phyloP scores from a whole-genome alignment of 2,113 vertebrate genomes.

The Dryoscopus gambensis region DNA sequence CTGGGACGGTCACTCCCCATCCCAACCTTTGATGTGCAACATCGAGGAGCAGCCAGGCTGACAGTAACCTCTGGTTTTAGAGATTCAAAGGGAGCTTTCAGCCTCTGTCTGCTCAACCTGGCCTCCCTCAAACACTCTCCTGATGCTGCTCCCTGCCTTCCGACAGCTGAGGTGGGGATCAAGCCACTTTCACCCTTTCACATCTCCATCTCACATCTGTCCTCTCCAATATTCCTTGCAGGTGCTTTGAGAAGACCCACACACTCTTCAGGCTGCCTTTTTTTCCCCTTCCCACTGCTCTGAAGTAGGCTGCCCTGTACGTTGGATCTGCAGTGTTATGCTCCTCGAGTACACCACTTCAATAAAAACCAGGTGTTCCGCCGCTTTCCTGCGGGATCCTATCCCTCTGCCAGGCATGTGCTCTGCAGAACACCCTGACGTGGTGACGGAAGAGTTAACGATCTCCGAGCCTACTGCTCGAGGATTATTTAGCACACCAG shows the following conservation, averaged over 20 bases:
- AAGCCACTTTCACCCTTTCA: background rate
- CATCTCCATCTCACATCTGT: background rate
- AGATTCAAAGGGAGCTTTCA: background rate
- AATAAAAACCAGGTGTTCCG: background rate
- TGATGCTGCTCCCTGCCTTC: background rate
- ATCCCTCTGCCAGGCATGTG: background rate
- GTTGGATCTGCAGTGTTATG: accelerated
- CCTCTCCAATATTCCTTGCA: background rate
- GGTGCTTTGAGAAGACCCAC: background rate
- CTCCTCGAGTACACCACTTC: background rate
- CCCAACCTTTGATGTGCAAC: background rate
- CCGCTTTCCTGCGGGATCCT: accelerated
- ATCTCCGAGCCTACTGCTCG: background rate
- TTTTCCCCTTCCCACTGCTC: background rate
- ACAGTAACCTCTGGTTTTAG: background rate
- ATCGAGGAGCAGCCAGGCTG: background rate
- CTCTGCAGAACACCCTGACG: background rate
- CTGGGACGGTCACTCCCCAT: accelerated
- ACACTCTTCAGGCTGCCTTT: background rate
- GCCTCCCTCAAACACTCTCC: background rate
- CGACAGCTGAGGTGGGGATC: background rate
- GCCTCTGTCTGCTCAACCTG: background rate
- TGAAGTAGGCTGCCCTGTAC: background rate
- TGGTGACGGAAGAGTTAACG: constrained; percentile 15
- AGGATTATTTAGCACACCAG: constrained; percentile 59